These are phyloP conservation scores for Pteronura brasiliensis DNA, from an alignment of 2,113 vertebrate species.

Conservation along the genomic window DNA sequence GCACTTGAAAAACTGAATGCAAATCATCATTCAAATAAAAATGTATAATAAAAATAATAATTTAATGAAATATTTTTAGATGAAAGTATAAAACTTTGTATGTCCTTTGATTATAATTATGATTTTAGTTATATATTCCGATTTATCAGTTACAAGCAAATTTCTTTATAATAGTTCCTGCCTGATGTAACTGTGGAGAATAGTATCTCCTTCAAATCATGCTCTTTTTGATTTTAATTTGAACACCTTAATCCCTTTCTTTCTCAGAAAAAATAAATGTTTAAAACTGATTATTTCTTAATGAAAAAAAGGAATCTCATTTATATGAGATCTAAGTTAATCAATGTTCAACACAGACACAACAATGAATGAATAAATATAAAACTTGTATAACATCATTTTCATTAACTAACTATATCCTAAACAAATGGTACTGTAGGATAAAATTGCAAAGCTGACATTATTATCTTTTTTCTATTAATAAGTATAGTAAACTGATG, in stretches of 20 bases:
- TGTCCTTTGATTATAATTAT: background rate
- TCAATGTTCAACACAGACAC: background rate
- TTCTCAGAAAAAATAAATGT: background rate
- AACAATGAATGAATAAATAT: background rate
- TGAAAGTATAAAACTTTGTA: background rate
- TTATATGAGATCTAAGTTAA: background rate
- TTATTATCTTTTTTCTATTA: background rate
- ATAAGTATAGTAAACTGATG: background rate
- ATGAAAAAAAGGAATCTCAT: background rate
- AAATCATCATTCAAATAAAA: background rate
- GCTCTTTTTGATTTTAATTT: background rate
- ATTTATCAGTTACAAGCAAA: background rate
- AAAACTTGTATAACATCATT: background rate
- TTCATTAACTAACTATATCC: background rate
- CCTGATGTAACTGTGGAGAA: background rate
- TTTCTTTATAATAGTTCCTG: background rate
- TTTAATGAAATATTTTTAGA: background rate
- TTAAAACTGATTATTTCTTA: background rate
- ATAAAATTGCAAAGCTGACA: background rate
- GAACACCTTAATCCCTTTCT: background rate
- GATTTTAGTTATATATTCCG: background rate
- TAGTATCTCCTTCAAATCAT: background rate
- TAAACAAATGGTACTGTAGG: background rate
- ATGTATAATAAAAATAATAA: background rate
- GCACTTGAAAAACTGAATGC: background rate